A percentile compares a stretch with the other conserved stretches of the same genome.
These are phyloP conservation scores for Spinus olivaceus DNA, from an alignment of 2,797 vertebrate species.

Conservation along the genomic window DNA sequence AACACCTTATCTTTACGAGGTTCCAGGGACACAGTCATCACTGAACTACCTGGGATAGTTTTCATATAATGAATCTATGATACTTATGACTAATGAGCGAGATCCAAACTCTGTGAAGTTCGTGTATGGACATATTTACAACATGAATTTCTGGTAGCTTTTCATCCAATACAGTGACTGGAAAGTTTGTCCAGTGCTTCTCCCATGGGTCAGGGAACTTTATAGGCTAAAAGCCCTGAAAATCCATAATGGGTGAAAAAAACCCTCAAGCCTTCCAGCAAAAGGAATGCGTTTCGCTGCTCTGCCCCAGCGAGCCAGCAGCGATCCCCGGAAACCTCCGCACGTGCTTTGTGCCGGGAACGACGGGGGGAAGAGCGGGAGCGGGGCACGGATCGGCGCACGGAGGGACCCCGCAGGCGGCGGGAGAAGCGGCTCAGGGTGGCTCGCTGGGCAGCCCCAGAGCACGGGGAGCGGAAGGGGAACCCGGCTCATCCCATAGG, in stretches of 20 bases:
- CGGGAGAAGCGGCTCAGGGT: rapidly evolving
- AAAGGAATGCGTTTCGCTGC: rapidly evolving
- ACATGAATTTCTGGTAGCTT: rapidly evolving
- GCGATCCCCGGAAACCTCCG: rapidly evolving
- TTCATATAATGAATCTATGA: not conserved
- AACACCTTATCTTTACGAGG: not conserved
- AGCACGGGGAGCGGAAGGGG: rapidly evolving
- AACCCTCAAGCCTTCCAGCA: not conserved
- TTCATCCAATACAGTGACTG: not conserved
- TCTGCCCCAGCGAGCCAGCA: not conserved
- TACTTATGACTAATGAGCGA: not conserved
- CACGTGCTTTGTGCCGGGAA: not conserved
- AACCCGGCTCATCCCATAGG: not conserved
- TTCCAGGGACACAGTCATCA: not conserved
- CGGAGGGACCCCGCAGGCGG: too few relatives aligned
- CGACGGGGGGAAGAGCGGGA: rapidly evolving
- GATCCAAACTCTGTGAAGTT: rapidly evolving
- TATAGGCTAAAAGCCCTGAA: not conserved
- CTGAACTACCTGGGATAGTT: rapidly evolving
- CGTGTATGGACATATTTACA: rapidly evolving
- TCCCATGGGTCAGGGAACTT: not conserved
- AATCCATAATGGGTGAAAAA: not conserved
- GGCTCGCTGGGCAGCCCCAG: not conserved
- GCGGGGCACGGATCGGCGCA: not conserved
- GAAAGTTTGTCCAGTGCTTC: not conserved